Percentiles rank a stretch among this genome's conserved stretches.
Conservation (phyloP, 2,797 vertebrate species). For the Emydoidea blandingii region DNA sequence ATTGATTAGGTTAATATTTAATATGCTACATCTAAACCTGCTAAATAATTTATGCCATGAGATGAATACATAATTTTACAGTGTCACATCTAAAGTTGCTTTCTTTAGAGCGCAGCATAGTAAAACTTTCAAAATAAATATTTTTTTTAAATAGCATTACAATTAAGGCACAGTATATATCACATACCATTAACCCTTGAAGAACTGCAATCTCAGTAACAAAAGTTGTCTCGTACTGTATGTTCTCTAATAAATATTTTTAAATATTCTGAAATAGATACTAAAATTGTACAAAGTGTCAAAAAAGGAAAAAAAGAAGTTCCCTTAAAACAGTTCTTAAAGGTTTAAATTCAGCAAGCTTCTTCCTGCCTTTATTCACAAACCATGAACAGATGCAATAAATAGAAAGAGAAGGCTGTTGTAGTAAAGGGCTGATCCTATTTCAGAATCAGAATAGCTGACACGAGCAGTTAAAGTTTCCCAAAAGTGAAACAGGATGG, state of each 20-base stretch:
- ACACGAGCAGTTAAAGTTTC: constrained; percentile 91
- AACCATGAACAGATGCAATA: constrained; percentile 85
- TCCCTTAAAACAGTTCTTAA: constrained; percentile 84
- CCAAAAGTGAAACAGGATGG: constrained; percentile 91
- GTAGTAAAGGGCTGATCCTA: constrained; percentile 85
- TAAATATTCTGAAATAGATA: constrained; percentile 86
- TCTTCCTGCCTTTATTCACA: constrained; percentile 82
- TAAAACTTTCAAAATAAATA: constrained; percentile 99
- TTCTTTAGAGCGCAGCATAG: constrained; percentile 94
- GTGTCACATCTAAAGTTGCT: constrained; percentile 95
- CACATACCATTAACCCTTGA: constrained; percentile 86
- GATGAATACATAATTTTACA: constrained; percentile 99
- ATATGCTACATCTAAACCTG: constrained; percentile 94
- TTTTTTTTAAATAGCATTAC: constrained; percentile 96
- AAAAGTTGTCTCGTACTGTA: constrained; percentile 76
- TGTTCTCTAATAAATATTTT: constrained; percentile 85
- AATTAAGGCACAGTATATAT: constrained; percentile 97
- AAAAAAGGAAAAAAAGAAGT: constrained; percentile 72
- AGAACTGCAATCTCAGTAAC: constrained; percentile 84
- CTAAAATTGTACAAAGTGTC: constrained; percentile 83
- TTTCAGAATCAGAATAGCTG: constrained; percentile 95
- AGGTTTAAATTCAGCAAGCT: constrained; percentile 82
- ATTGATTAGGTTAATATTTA: constrained; percentile 97
- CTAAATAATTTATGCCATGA: constrained; percentile 99
- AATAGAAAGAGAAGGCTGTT: constrained; percentile 86